Conservation (phyloP, 2,888 invertebrate species). For the Pterostichus niger region DNA sequence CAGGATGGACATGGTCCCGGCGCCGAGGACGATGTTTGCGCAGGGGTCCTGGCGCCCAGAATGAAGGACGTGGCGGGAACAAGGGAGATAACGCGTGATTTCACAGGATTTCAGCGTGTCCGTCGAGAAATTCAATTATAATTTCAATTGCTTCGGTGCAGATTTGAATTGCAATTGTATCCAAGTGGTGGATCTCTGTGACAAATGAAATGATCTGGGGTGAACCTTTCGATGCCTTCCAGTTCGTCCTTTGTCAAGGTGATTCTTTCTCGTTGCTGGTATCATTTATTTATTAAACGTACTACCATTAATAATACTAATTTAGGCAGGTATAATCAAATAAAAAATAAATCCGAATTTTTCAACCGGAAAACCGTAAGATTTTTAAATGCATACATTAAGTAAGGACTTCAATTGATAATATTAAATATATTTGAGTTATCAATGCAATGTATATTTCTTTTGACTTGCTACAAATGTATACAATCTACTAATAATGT, state of each 20-base stretch:
- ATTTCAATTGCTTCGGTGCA: slow-evolving; percentile 62
- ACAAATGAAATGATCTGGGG: slow-evolving; percentile 37
- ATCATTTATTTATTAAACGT: too few relatives aligned
- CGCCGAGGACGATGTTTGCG: slow-evolving; percentile 44
- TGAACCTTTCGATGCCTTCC: neutral
- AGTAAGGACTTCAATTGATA: too few relatives aligned
- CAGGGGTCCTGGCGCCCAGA: slow-evolving; percentile 44
- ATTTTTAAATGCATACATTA: too few relatives aligned
- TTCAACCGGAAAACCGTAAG: too few relatives aligned
- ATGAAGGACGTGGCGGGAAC: neutral
- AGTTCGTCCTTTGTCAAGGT: neutral
- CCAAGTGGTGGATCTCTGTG: slow-evolving; percentile 28
- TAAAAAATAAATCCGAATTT: neutral
- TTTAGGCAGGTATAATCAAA: neutral
- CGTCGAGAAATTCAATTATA: slow-evolving; percentile 61
- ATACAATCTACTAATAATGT: too few relatives aligned
- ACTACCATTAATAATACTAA: neutral
- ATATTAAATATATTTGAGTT: too few relatives aligned
- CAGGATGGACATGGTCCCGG: slow-evolving; percentile 21
- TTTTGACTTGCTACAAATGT: too few relatives aligned
- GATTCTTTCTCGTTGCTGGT: too few relatives aligned
- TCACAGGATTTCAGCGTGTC: slow-evolving; percentile 50
- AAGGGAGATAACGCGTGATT: slow-evolving; percentile 58
- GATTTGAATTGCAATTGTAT: slow-evolving; percentile 60
- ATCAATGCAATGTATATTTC: too few relatives aligned